Evolutionary conservation across 1,140 invertebrate species (phyloP).

Genomic region (Drosophila burlai): DNA sequence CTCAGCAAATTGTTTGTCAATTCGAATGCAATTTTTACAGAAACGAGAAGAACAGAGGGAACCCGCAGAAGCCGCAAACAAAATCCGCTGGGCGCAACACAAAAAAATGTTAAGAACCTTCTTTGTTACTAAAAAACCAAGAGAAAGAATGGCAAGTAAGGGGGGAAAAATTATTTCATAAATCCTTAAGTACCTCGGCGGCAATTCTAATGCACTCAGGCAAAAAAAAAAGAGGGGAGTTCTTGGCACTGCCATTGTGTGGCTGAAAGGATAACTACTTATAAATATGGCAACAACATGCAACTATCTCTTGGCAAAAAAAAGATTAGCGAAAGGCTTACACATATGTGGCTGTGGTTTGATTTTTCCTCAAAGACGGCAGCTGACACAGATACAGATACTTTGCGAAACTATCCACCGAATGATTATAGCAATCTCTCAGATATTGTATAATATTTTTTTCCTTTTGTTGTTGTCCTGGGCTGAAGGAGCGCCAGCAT

Average conservation of each 20-base stretch:
- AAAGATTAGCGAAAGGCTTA: constrained; percentile 72
- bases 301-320: constrained; percentile 53
- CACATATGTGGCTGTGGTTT: constrained; percentile 76
- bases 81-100: constrained; percentile 47
- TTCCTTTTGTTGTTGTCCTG: constrained; percentile 17
- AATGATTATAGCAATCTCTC: constrained; percentile 61
- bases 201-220: constrained; percentile 77
- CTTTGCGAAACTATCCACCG: constrained; percentile 25
- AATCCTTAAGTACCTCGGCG: constrained; percentile 60
- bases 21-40: constrained; percentile 50
- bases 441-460: constrained; percentile 30
- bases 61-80: constrained; percentile 51
- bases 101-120: constrained; percentile 18
- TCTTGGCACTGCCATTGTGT: constrained; percentile 41
- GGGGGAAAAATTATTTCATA: constrained; percentile 76
- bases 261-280: constrained; percentile 54
- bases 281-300: constrained; percentile 68
- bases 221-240: constrained; percentile 50
- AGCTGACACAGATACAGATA: constrained; percentile 68
- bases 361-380: constrained; percentile 49
- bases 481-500: constrained; percentile 60
- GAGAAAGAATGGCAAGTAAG: constrained; percentile 40
- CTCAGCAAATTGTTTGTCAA: constrained; percentile 51
- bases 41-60: constrained; percentile 30
- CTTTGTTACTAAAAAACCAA: constrained; percentile 43